Evolutionary conservation across 2,113 vertebrate genomes (phyloP).

Genomic region (Synchiropus splendidus): DNA sequence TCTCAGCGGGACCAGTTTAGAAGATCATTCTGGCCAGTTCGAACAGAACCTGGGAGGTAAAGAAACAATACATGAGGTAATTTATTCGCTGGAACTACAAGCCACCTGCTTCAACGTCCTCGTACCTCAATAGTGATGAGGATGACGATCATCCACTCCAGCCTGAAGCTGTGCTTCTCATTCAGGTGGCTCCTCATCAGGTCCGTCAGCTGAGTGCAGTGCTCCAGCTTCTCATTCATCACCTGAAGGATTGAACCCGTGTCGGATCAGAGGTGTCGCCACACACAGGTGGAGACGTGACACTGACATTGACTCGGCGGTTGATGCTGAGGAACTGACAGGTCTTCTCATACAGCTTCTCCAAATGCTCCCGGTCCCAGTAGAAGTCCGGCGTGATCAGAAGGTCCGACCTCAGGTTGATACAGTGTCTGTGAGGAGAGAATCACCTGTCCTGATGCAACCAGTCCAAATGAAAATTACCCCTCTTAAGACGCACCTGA

Average conservation of each 20-base stretch:
- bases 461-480: no score
- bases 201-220: conserved; percentile 90
- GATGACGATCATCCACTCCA: conserved; percentile 98
- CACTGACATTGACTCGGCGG: conserved; percentile 87
- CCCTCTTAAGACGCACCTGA: conserved; percentile 85
- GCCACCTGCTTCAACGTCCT: background rate
- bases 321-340: conserved; percentile 93
- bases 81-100: background rate
- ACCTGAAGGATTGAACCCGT: conserved; percentile 68
- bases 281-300: no score
- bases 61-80: conserved; percentile 5
- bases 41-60: conserved; percentile 77
- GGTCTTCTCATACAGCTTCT: conserved; percentile 92
- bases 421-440: conserved; percentile 74
- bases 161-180: conserved; percentile 82
- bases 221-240: conserved; percentile 93
- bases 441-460: no score
- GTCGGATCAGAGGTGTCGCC: no score
- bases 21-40: conserved; percentile 82
- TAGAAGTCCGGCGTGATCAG: conserved; percentile 97
- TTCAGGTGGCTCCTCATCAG: conserved; percentile 92
- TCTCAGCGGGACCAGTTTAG: no score
- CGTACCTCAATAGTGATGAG: conserved; percentile 93
- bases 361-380: conserved; percentile 94
- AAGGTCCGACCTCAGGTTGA: conserved; percentile 95